Evolutionary conservation across 2,113 vertebrate species (phyloP).

Genomic region (Plotosus lineatus): DNA sequence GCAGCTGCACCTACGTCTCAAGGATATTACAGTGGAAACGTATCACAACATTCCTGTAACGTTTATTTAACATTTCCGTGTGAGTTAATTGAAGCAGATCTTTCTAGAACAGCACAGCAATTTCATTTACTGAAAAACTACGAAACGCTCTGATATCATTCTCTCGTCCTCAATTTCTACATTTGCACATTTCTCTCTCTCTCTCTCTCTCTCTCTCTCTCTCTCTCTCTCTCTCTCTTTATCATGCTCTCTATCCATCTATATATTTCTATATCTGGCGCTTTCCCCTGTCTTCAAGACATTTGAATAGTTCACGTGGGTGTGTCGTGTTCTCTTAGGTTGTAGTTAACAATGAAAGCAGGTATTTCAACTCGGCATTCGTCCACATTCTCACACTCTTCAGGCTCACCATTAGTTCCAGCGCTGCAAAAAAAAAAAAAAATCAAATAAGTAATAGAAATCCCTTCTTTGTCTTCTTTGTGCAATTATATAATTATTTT

Average conservation of each 20-base stretch:
- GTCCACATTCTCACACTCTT: slow-evolving; percentile 30
- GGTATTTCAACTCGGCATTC: slow-evolving; percentile 32
- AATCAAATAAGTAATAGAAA: background rate
- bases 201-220: background rate
- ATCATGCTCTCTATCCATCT: slow-evolving; percentile 1
- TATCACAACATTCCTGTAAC: background rate
- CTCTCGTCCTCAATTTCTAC: background rate
- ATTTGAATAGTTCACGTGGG: slow-evolving; percentile 28
- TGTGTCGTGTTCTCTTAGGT: slow-evolving; percentile 35
- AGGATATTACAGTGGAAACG: too few relatives aligned
- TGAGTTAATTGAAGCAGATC: background rate
- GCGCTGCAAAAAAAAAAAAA: slow-evolving; percentile 11
- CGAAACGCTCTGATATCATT: background rate
- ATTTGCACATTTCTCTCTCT: background rate
- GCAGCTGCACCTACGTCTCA: background rate
- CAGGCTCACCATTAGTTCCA: background rate
- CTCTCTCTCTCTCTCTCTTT: background rate
- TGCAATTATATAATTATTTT: too few relatives aligned
- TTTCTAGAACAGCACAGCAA: background rate
- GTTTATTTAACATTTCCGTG: background rate
- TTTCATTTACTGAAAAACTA: background rate
- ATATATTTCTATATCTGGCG: background rate
- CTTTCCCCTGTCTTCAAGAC: background rate
- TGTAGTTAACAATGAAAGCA: slow-evolving; percentile 39
- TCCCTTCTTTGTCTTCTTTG: background rate